Evolutionary conservation across 2,888 invertebrate genomes (phyloP), one percentile per base, ranked within the genome.

Genomic region (Tyria jacobaeae): DNA sequence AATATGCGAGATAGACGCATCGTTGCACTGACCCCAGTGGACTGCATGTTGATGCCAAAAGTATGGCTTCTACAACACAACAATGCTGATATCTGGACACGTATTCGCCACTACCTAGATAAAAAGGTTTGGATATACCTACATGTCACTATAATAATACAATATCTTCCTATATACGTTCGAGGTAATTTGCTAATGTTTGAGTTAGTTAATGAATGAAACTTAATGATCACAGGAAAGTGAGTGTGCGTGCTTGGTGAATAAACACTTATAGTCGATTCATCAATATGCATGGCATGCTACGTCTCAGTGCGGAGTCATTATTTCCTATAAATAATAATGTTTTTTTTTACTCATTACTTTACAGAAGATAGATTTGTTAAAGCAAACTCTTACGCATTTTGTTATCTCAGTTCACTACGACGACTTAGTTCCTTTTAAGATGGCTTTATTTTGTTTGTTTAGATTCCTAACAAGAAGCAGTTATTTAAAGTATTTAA

Each of bases 51-150:
- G 41, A 85, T 97, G 60, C 97, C 97, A 0, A 94, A 95, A 66
- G 95, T 96, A 76, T 97, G 96, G 95, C 88, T 97, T 25, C 81
- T 96, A 47, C 95, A 96, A 72, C 95, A 95, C 51, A 96, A 96
- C 80, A 94, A 94, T 0, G 95, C 95, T 10, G 95, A 96, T 76
- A 95, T 96, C 48, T 96, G 96, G 96, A 92, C 94, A 27, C 92
- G 95, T 37, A 95, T 96, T 34, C 90, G 94, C 71, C 92, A 95
- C 57, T 96, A 94, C 73, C 85, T 96, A 60, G 93, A 95, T 62
- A 94, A 92, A 66, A 94, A 93, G 88, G 94, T 92, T 60, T 51
- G 51, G 21, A 25, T 35, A 31, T 7, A 44, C 6, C n/a, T n/a
- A n/a, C n/a, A n/a, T n/a, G n/a, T n/a, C n/a, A n/a, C n/a, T n/a